A percentile compares a stretch with the other conserved stretches of the same genome.
phyloP scores from a whole-genome alignment of 64 coral and sea anemone genomes.

The Hydrozoanthus tunicans region DNA sequence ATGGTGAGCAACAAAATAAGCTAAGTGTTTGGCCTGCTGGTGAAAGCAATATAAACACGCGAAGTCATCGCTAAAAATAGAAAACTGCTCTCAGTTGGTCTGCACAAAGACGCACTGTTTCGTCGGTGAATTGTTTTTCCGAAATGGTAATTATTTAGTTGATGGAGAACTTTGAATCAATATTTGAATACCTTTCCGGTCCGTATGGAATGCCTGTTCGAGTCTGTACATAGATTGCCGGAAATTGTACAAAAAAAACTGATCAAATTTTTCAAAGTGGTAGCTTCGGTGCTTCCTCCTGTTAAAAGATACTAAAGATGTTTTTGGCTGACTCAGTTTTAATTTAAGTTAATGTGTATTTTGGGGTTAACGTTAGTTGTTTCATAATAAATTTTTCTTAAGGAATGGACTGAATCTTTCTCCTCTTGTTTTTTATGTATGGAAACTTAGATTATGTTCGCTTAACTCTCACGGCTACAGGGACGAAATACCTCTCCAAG shows the following conservation, averaged over 20 bases:
- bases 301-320: neutral
- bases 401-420: no score
- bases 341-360: no score
- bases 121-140: conserved; percentile 45
- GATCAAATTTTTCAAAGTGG: conserved; percentile 26
- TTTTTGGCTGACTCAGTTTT: neutral
- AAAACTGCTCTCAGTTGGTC: neutral
- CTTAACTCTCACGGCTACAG: no score
- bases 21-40: conserved; percentile 1
- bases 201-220: neutral
- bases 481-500: no score
- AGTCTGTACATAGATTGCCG: conserved; percentile 34
- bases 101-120: conserved; percentile 44
- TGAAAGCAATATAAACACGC: conserved; percentile 39
- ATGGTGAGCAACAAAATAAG: neutral
- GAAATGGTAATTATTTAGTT: conserved; percentile 46
- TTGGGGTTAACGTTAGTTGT: no score
- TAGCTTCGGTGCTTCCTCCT: neutral
- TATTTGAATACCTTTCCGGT: conserved; percentile 60
- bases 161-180: conserved; percentile 51
- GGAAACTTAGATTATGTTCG: no score
- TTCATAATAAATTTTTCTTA: no score
- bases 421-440: no score
- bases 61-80: conserved; percentile 59
- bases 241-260: conserved; percentile 19